Evolutionary conservation across 2,888 invertebrate genomes (phyloP).

Genomic region (Argyresthia goedartella): DNA sequence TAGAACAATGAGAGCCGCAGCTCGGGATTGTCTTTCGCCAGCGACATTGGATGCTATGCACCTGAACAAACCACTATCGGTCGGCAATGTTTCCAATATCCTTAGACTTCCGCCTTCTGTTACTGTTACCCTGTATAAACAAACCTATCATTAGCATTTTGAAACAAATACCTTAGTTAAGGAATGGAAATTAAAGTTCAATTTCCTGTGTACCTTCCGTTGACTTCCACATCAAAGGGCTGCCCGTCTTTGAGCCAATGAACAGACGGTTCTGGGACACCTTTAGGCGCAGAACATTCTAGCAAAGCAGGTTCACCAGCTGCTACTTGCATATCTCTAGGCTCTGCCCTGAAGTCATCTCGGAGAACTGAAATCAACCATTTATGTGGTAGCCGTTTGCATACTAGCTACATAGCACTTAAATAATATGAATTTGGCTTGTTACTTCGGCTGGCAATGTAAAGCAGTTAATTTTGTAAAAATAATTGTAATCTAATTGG

Average conservation of each 20-base stretch:
- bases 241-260: slow-evolving; percentile 89
- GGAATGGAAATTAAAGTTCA: not conserved
- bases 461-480: too few relatives aligned
- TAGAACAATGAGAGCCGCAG: slow-evolving; percentile 85
- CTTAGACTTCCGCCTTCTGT: slow-evolving; percentile 92
- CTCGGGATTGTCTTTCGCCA: slow-evolving; percentile 85
- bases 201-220: slow-evolving; percentile 65
- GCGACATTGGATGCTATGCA: slow-evolving; percentile 94
- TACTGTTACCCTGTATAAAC: slow-evolving; percentile 74
- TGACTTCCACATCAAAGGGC: slow-evolving; percentile 71
- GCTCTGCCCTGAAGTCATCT: slow-evolving; percentile 94
- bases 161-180: not conserved
- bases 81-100: slow-evolving; percentile 89
- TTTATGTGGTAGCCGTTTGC: too few relatives aligned
- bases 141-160: not conserved
- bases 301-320: slow-evolving; percentile 92
- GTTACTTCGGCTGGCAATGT: too few relatives aligned
- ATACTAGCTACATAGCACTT: too few relatives aligned
- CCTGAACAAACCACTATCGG: slow-evolving; percentile 92
- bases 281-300: slow-evolving; percentile 94
- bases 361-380: slow-evolving; percentile 80
- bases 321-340: slow-evolving; percentile 92
- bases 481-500: too few relatives aligned
- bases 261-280: slow-evolving; percentile 94
- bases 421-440: too few relatives aligned